These are phyloP conservation scores for Platalea minor DNA, from an alignment of 2,797 vertebrate species.

Conservation along the genomic window DNA sequence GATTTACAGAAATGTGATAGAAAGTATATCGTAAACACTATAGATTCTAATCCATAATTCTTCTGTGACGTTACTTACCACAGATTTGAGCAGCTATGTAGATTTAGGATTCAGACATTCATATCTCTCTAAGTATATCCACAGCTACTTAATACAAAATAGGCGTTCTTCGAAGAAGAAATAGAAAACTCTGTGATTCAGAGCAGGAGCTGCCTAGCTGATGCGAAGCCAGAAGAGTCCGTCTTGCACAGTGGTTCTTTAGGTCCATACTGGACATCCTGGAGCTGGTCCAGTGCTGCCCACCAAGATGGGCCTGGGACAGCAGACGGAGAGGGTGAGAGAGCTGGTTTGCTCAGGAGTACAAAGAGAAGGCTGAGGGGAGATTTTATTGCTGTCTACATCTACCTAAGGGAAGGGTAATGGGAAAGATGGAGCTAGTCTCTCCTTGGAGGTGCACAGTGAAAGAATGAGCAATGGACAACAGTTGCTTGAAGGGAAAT, in stretches of 20 bases:
- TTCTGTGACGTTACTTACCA: background rate
- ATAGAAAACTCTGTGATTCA: background rate
- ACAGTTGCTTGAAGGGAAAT: background rate
- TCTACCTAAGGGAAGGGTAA: background rate
- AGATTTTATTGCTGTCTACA: background rate
- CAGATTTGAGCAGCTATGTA: background rate
- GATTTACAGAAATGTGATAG: background rate
- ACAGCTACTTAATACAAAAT: background rate
- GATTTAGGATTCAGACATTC: background rate
- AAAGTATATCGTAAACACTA: background rate
- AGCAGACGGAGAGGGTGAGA: background rate
- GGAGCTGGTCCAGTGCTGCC: background rate
- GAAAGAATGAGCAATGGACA: background rate
- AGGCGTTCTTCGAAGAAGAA: background rate
- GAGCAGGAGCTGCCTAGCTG: background rate
- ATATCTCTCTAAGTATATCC: background rate
- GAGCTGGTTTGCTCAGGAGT: background rate
- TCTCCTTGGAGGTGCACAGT: background rate
- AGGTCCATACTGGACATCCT: background rate
- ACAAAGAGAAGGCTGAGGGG: background rate
- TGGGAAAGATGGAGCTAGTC: background rate
- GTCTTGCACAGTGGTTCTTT: background rate
- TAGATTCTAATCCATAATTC: background rate
- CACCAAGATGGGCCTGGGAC: background rate
- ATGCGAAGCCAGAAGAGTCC: background rate